Base-by-base conservation (phyloP, 2,888 invertebrate genomes). In the Norana najaformis region DNA sequence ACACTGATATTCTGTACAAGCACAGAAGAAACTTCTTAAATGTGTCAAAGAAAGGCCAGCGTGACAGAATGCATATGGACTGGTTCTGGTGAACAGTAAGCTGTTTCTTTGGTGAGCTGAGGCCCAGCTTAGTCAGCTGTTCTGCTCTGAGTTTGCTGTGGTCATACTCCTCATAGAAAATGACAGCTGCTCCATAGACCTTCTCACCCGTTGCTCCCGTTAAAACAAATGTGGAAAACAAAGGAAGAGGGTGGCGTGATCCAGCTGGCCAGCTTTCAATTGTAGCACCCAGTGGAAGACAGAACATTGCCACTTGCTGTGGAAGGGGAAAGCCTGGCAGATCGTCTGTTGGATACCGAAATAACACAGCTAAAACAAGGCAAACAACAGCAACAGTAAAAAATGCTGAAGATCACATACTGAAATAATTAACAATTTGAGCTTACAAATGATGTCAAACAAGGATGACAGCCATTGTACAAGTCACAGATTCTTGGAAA, bases 201-300 rank as follows among this genome's bases (percentile, higher is more conserved):
- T 90, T 90, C 23, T 83, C 83, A 35, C 89, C 89, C 14, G 37
- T 36, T 35, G 47, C 47, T 36, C 88, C 39, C 8, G 90, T 90
- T 16, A 90, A 88, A n/a, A 90, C 90, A 88, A 90, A 90, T 37
- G 90, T 90, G 47, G 90, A 89, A 83, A 89, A 90, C 36, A 88
- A 34, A 20, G 90, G 90, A 30, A 90, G 89, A 30, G 90, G 90
- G 47, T 90, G 89, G 23, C 90, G 85, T n/a, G 69, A 69, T 41
- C 41, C 89, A 34, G 83, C 89, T 20, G 89, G 37, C 90, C 90
- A 90, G 35, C 90, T 89, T 37, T 90, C 90, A 47, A 90, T 85
- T n/a, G 83, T 41, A 37, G 90, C 90, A n/a, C 90, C 90, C 39
- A 83, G 85, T 11, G 90, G 90, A 38, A 90, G 89, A 53, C 90